These are phyloP conservation scores for Brachyopa scutellaris DNA, from an alignment of 2,888 invertebrate species.

Conservation along the genomic window DNA sequence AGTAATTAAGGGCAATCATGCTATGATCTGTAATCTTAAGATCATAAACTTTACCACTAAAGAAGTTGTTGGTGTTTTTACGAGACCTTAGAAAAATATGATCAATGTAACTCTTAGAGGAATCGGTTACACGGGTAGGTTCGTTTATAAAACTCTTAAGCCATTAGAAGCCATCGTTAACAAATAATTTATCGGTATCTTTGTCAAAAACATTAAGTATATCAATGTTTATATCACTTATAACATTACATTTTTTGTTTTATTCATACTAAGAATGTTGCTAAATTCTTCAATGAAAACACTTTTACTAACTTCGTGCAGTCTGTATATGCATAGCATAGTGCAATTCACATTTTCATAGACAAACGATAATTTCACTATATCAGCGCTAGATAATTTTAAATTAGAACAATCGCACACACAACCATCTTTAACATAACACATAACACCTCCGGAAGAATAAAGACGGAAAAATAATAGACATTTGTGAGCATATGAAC, in stretches of 20 bases:
- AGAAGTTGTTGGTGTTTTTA: not conserved
- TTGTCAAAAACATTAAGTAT: too few species aligned
- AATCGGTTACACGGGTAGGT: slow-evolving; percentile 2
- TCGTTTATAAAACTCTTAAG: not conserved
- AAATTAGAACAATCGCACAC: not conserved
- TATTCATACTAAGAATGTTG: not conserved
- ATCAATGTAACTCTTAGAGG: slow-evolving; percentile 9
- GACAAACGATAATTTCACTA: slow-evolving; percentile 4
- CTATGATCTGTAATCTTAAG: not conserved
- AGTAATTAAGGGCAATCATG: too few species aligned
- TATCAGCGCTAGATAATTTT: slow-evolving; percentile 2
- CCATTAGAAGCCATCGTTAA: too few species aligned
- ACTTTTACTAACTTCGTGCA: too few species aligned
- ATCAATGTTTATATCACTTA: too few species aligned
- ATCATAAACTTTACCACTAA: slow-evolving; percentile 10
- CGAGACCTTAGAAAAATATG: slow-evolving; percentile 7
- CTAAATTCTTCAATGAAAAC: too few species aligned
- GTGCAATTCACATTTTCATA: slow-evolving; percentile 2
- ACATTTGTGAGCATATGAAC: too few species aligned
- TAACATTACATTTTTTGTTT: not conserved
- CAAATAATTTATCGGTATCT: slow-evolving; percentile 12
- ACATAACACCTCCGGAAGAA: slow-evolving; percentile 1
- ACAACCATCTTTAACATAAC: not conserved
- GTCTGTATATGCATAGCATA: slow-evolving; percentile 16
- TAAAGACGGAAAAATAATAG: too few species aligned